Evolutionary conservation across 1,140 invertebrate genomes (phyloP), one percentile per base, ranked within the genome.

Genomic region (Ostrea edulis): DNA sequence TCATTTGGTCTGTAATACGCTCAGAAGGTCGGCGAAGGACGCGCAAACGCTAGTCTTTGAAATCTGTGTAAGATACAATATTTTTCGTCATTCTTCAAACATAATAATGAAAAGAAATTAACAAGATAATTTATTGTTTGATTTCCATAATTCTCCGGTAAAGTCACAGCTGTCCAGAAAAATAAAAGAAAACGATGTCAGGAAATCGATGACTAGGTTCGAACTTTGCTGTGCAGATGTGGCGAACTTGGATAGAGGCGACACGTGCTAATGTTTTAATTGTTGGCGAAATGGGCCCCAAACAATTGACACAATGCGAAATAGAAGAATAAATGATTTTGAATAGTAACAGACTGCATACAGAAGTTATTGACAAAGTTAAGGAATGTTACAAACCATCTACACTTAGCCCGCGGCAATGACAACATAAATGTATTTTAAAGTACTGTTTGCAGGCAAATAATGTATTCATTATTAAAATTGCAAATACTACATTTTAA

Each of bases 231-330:
- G 22, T 77, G 68, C 68, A 77, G 68, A 77, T 77, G 68, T 77
- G 68, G 22, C 68, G 68, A 77, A 25, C 22, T 25, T 29, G 68
- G 68, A 77, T 25, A 77, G 29, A 35, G 68, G 68, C 25, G 68
- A 77, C 68, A 77, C 68, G 68, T 77, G 68, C 68, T 77, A 77
- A 77, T 77, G 68, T 77, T 77, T 77, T 77, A 77, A 77, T 77
- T 77, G 68, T 77, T 77, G 29, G 68, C 68, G 68, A 77, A 77
- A 77, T 77, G 68, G 68, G 68, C 68, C 68, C 68, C 68, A 77
- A 77, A 77, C 68, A 77, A 77, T 77, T 77, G 68, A 77, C 68
- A 77, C 68, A 77, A 77, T 77, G 17, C 68, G 68, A 77, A 77
- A 77, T 77, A 77, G 68, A 83, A 53, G 82, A 53, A 44, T 55